A percentile compares a stretch with the other conserved stretches of the same genome.
Evolutionary conservation across 2,113 vertebrate genomes (phyloP).

Genomic region (Peromyscus polionotus): DNA sequence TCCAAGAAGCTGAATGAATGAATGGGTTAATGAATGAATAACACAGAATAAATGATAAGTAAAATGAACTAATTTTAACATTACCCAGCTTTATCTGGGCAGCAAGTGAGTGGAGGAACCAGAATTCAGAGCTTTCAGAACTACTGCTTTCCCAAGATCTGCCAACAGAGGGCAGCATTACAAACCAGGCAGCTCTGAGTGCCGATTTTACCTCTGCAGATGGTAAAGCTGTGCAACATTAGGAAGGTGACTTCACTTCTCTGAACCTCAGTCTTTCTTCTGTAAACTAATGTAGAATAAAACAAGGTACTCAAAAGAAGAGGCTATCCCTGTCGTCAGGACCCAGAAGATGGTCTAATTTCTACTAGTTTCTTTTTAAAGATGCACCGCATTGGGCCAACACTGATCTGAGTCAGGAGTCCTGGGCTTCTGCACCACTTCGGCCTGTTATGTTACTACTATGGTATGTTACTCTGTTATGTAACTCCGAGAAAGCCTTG

Average conservation of each 20-base stretch:
- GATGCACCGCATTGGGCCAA: not conserved
- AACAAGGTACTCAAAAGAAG: not conserved
- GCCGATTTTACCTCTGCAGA: conserved; percentile 57
- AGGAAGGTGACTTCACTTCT: not conserved
- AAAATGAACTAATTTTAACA: not conserved
- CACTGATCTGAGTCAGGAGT: not conserved
- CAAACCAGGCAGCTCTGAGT: not conserved
- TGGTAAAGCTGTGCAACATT: not conserved
- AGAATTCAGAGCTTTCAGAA: not conserved
- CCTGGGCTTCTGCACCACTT: not conserved
- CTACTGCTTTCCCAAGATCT: not conserved
- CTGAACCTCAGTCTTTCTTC: not conserved
- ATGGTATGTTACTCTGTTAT: not conserved
- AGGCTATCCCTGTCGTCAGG: not conserved
- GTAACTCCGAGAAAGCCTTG: conserved; percentile 1
- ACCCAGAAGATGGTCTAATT: not conserved
- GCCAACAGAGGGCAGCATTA: conserved; percentile 70
- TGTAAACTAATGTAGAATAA: not conserved
- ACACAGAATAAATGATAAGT: not conserved
- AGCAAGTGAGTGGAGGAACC: not conserved
- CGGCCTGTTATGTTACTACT: not conserved
- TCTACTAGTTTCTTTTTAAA: not conserved
- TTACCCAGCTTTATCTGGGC: not conserved
- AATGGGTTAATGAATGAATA: not conserved
- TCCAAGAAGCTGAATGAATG: not conserved